A percentile compares a stretch with the other conserved stretches of the same genome.
phyloP scores from a whole-genome alignment of 2,797 vertebrate genomes.

The Anniella stebbinsi region DNA sequence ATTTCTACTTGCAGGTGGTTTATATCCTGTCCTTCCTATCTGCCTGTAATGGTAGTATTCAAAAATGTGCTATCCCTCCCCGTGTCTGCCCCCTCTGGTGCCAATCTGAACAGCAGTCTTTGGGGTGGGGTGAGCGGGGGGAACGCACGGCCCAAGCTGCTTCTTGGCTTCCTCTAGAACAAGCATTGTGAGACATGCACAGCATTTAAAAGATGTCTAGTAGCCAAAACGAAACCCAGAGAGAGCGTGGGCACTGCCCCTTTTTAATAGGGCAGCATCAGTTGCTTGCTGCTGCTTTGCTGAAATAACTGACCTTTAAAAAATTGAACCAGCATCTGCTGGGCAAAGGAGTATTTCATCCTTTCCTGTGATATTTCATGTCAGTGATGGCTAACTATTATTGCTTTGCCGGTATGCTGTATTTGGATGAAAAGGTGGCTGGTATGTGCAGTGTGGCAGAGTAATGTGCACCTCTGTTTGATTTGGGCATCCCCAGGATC shows the following conservation, averaged over 20 bases:
- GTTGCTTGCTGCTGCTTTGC: neutral
- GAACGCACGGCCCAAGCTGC: neutral
- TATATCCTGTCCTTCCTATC: neutral
- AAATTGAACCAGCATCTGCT: conserved; percentile 3
- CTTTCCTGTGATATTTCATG: neutral
- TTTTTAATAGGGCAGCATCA: neutral
- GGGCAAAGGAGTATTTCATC: neutral
- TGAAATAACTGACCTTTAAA: conserved; percentile 27
- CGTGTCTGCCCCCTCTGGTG: no score
- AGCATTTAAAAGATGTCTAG: neutral
- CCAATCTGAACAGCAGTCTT: neutral
- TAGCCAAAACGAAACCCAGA: no score
- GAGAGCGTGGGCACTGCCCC: neutral
- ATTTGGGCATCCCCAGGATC: accelerated
- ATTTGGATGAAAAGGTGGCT: neutral
- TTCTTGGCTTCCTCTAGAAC: neutral
- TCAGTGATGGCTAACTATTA: neutral
- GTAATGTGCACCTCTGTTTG: no score
- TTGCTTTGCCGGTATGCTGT: neutral
- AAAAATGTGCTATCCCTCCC: neutral
- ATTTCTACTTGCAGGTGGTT: neutral
- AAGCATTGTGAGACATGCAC: neutral
- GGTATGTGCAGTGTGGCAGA: no score
- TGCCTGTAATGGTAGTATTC: neutral
- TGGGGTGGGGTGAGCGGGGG: neutral